Evolutionary conservation across 2,888 invertebrate genomes (phyloP).

Genomic region (Augiades crinisus): DNA sequence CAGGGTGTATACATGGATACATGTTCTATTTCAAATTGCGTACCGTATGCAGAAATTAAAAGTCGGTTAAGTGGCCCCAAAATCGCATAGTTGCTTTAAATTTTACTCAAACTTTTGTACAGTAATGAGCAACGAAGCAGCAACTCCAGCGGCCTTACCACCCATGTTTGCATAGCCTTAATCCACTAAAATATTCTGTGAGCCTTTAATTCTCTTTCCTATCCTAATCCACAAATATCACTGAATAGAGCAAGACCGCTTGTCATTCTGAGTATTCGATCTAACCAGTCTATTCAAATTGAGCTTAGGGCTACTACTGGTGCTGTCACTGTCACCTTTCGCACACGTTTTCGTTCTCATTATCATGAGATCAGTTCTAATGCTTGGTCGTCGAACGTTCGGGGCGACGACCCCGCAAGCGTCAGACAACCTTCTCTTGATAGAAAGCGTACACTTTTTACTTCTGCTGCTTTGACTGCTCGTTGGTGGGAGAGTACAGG

Average conservation of each 20-base stretch:
- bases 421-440: conserved; percentile 91
- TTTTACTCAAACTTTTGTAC: no score
- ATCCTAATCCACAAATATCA: conserved; percentile 49
- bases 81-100: no score
- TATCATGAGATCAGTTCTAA: conserved; percentile 93
- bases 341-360: conserved; percentile 92
- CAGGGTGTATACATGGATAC: no score
- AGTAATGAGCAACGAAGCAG: no score
- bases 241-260: conserved; percentile 73
- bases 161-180: neutral
- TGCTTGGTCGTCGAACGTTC: conserved; percentile 92
- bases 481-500: conserved; percentile 87
- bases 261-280: conserved; percentile 66
- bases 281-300: conserved; percentile 74
- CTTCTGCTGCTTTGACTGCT: conserved; percentile 84
- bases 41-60: no score
- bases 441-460: conserved; percentile 89
- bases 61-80: no score
- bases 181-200: conserved; percentile 1
- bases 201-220: conserved; percentile 23
- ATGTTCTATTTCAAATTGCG: no score
- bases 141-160: no score
- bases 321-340: conserved; percentile 84
- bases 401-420: conserved; percentile 95
- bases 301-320: conserved; percentile 76